Evolutionary conservation across 2,797 vertebrate species (phyloP), one percentile per base, ranked within the genome.

Genomic region (Steatocranus sp.): DNA sequence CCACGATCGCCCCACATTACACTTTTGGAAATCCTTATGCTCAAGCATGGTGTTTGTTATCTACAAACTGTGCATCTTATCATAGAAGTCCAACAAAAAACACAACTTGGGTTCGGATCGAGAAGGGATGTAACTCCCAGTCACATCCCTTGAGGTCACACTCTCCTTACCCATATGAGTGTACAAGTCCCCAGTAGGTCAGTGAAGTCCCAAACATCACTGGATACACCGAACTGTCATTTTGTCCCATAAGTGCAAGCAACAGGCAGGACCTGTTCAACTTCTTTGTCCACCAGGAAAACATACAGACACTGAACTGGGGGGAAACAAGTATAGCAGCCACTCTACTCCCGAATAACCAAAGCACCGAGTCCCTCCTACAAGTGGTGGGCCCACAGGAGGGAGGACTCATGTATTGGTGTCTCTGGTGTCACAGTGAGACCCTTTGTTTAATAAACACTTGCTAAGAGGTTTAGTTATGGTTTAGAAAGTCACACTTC

Each of bases 371-470:
- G 14, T 10, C 20, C 14, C 14, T 11, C 8, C 38, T 68, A 23
- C 36, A 56, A 56, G 53, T 17, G 53, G 5, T 43, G 36, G 20
- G 3, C 3, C 12, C 63, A 25, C 63, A 68, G 63, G 36, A 68
- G 63, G 8, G 36, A 25, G 38, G 14, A 41, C 56, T 32, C 32
- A 0, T 61, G 56, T 36, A 12, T 2, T 34, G 30, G 30, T 14
- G n/a, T 66, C 61, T 66, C 32, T 68, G 61, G 20, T 68, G 20
- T 41, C 36, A 68, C 36, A 68, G 36, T 68, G 36, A 68, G 61
- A 41, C 36, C 12, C 61, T 68, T 68, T 68, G 61, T 68, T 41
- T 20, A 68, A 41, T 23, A 41, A 68, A 68, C 36, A 61, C 34
- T 41, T 41, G 61, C 36, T 41, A 68, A 41, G 36, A 68, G 20